Evolutionary conservation across 2,888 invertebrate genomes (phyloP).

Genomic region (Drosophila incognita): DNA sequence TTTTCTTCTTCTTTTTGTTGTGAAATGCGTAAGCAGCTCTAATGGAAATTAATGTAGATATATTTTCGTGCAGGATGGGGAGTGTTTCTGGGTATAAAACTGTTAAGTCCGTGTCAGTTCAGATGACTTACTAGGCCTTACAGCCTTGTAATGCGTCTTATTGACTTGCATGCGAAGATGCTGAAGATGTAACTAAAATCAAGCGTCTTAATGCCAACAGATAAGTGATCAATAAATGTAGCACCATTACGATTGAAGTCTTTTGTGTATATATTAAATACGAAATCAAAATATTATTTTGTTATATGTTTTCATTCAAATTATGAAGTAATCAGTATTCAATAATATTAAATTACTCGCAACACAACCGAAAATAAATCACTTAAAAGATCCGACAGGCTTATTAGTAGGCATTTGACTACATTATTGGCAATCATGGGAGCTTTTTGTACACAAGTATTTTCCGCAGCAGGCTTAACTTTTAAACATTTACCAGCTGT

Average conservation of each 20-base stretch:
- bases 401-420: no score
- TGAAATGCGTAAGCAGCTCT: conserved; percentile 40
- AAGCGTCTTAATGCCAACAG: conserved; percentile 33
- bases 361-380: not conserved
- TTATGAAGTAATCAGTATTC: not conserved
- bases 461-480: not conserved
- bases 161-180: conserved; percentile 51
- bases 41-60: conserved; percentile 67
- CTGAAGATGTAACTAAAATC: conserved; percentile 30
- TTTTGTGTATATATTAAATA: not conserved
- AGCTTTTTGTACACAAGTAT: not conserved
- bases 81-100: not conserved
- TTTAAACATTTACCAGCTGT: not conserved
- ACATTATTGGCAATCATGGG: no score
- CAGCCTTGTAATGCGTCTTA: conserved; percentile 55
- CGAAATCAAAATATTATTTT: not conserved
- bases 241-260: not conserved
- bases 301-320: not conserved
- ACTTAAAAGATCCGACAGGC: not conserved
- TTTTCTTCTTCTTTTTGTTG: conserved; percentile 24
- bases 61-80: not conserved
- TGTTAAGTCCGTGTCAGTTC: conserved; percentile 28
- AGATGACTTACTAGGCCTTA: conserved; percentile 42
- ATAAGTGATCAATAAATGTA: conserved; percentile 5
- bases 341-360: not conserved